Evolutionary conservation across 2,888 invertebrate genomes (phyloP).

Genomic region (Spisula subtruncata): DNA sequence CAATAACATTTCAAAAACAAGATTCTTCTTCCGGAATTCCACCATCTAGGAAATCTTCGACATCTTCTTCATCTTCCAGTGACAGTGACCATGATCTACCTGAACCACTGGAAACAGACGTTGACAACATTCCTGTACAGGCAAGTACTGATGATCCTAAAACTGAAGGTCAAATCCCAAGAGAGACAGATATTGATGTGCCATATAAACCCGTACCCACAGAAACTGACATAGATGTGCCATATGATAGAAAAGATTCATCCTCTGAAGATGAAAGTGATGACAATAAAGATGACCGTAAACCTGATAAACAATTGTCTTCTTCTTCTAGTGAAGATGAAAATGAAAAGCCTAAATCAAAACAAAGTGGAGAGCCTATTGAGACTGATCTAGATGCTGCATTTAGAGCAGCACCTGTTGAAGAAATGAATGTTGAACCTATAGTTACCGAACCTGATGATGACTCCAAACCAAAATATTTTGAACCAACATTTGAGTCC

Average conservation of each 20-base stretch:
- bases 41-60: constrained; percentile 28
- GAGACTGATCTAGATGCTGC: constrained; percentile 57
- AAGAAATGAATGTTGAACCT: neutral
- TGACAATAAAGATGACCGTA: neutral
- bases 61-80: constrained; percentile 47
- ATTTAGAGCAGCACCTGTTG: constrained; percentile 15
- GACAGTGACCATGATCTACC: constrained; percentile 26
- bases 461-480: constrained; percentile 39
- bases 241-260: neutral
- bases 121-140: constrained; percentile 26
- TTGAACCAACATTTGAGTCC: constrained; percentile 29
- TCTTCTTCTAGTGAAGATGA: constrained; percentile 28
- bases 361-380: neutral
- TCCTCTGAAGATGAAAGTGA: neutral
- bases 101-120: constrained; percentile 34
- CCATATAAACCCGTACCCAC: neutral
- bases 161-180: neutral
- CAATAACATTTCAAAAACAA: constrained; percentile 54
- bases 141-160: constrained; percentile 21
- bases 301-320: neutral
- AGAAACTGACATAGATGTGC: neutral
- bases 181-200: neutral
- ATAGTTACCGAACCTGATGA: constrained; percentile 44
- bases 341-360: neutral
- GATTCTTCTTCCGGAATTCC: neutral